Conservation (phyloP, 2,113 vertebrate genomes). For the Pyrgilauda ruficollis region DNA sequence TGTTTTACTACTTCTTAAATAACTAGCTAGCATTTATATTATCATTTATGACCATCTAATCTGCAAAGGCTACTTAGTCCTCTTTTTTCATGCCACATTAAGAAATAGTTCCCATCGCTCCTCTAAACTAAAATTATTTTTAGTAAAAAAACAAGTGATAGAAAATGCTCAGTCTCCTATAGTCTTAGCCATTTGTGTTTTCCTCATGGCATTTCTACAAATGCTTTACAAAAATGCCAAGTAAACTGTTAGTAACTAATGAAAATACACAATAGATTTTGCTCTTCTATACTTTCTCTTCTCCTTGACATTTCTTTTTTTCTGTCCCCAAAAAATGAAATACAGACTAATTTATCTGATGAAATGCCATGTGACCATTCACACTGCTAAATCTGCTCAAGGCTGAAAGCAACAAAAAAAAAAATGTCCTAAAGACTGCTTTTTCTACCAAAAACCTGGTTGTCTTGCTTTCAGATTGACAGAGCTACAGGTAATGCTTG, state of each 20-base stretch:
- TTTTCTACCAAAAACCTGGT: background rate
- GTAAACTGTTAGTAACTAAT: background rate
- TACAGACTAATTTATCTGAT: background rate
- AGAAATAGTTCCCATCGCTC: background rate
- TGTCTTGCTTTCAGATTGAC: background rate
- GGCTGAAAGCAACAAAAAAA: background rate
- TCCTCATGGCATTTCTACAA: background rate
- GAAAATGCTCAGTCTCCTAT: background rate
- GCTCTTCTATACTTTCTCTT: background rate
- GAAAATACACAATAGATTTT: background rate
- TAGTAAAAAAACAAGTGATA: background rate
- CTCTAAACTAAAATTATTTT: background rate
- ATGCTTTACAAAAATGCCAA: background rate
- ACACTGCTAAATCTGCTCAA: background rate
- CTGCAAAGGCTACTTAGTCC: background rate
- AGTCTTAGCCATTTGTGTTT: background rate
- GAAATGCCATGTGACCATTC: background rate
- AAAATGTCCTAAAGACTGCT: background rate
- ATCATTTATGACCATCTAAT: background rate
- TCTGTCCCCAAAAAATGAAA: background rate
- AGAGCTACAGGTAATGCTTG: background rate
- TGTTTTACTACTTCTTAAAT: background rate
- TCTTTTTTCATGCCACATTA: background rate
- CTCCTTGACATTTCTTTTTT: background rate
- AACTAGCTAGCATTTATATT: background rate